Percentiles rank a stretch among this genome's conserved stretches.
Conservation (phyloP, 1,140 invertebrate genomes). For the Philopotamus ludificatus region DNA sequence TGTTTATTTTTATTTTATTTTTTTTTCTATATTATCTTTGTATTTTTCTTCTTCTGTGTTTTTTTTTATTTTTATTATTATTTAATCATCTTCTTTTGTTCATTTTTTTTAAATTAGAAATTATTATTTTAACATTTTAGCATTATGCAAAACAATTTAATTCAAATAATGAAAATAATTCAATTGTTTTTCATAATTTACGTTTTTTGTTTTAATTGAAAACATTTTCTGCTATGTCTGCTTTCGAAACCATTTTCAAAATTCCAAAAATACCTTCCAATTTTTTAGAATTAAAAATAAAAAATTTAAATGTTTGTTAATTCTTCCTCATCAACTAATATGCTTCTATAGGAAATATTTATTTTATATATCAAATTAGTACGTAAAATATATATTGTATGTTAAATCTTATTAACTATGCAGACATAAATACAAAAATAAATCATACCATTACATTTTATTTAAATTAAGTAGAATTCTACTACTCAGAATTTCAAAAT, state of each 20-base stretch:
- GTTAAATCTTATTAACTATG: no score
- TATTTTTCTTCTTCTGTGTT: slow-evolving; percentile 19
- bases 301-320: no score
- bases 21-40: slow-evolving; percentile 21
- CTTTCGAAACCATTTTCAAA: slow-evolving; percentile 12
- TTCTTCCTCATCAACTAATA: no score
- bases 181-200: not conserved
- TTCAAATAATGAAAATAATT: no score
- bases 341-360: no score
- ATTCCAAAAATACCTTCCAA: slow-evolving; percentile 28
- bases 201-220: slow-evolving; percentile 15
- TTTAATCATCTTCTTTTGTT: slow-evolving; percentile 13
- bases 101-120: slow-evolving; percentile 7
- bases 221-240: slow-evolving; percentile 20
- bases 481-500: slow-evolving; percentile 18
- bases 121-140: slow-evolving; percentile 11
- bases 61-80: slow-evolving; percentile 28
- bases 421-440: no score
- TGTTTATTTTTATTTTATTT: no score
- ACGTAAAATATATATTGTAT: no score
- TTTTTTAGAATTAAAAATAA: no score
- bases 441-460: not conserved
- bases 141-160: no score
- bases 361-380: no score
- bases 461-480: not conserved